These are phyloP conservation scores for Spodoptera picta DNA, from an alignment of 2,888 invertebrate species.

Conservation along the genomic window DNA sequence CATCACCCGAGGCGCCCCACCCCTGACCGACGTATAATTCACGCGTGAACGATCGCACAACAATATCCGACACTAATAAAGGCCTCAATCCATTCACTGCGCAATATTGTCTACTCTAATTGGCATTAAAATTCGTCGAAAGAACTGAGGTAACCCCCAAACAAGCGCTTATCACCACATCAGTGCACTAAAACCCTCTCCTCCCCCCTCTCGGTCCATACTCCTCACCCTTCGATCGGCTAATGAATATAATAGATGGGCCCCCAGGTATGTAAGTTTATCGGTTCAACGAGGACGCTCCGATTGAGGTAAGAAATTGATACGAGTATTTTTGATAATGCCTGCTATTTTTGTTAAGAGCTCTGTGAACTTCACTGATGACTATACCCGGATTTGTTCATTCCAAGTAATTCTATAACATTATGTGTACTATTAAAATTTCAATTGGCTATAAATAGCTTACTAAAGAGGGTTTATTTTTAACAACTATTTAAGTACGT, in stretches of 20 bases:
- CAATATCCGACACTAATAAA: conserved; percentile 87
- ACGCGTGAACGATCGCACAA: conserved; percentile 77
- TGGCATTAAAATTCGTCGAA: conserved; percentile 83
- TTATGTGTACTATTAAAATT: too few species aligned
- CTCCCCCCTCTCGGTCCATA: conserved; percentile 29
- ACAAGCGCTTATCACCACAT: conserved; percentile 84
- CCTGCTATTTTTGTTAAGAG: conserved; percentile 26
- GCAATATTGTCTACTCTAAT: conserved; percentile 86
- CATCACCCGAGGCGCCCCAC: conserved; percentile 49
- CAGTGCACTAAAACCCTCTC: conserved; percentile 69
- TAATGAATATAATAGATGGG: conserved; percentile 79
- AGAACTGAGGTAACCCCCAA: conserved; percentile 84
- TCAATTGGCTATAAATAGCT: too few species aligned
- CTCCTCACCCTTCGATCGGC: conserved; percentile 60
- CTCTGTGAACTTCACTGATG: too few species aligned
- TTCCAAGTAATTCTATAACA: too few species aligned
- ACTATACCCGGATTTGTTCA: too few species aligned
- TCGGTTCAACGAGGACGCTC: conserved; percentile 53
- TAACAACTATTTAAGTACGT: too few species aligned
- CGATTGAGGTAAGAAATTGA: conserved; percentile 45
- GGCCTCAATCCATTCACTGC: conserved; percentile 81
- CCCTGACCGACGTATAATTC: conserved; percentile 59
- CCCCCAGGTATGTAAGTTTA: conserved; percentile 78
- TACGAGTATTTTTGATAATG: conserved; percentile 15
- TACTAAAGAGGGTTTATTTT: too few species aligned